phyloP scores from a whole-genome alignment of 1,140 invertebrate genomes.

The Heliconius congener region DNA sequence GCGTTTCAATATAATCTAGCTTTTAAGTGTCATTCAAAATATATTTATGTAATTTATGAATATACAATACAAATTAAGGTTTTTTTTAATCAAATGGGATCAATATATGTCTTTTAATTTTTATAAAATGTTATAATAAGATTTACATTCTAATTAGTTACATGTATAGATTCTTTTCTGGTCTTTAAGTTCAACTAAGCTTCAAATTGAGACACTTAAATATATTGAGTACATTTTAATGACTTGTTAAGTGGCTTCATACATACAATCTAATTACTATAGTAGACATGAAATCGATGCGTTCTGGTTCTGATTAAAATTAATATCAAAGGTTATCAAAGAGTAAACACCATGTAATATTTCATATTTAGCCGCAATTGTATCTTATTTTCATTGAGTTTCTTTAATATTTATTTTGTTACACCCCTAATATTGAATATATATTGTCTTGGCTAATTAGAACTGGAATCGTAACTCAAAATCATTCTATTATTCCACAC shows the following conservation, averaged over 20 bases:
- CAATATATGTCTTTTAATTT: too few species aligned
- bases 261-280: conserved; percentile 2
- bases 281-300: neutral
- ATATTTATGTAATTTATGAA: too few species aligned
- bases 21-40: too few species aligned
- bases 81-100: too few species aligned
- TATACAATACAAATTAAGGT: too few species aligned
- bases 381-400: neutral
- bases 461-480: conserved; percentile 11
- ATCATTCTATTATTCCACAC: conserved; percentile 30
- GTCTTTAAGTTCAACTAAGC: neutral
- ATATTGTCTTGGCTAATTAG: neutral
- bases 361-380: neutral
- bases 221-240: conserved; percentile 9
- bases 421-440: too few species aligned
- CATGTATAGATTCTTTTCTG: neutral
- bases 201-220: neutral
- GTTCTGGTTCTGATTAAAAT: conserved; percentile 5
- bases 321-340: conserved; percentile 9
- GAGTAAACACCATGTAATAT: neutral
- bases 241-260: conserved; percentile 4
- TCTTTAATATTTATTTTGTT: neutral
- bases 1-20: too few species aligned
- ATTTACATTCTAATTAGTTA: neutral
- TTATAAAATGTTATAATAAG: too few species aligned